Evolutionary conservation across 2,888 invertebrate species (phyloP), one percentile per base, ranked within the genome.

Genomic region (Leucania comma): DNA sequence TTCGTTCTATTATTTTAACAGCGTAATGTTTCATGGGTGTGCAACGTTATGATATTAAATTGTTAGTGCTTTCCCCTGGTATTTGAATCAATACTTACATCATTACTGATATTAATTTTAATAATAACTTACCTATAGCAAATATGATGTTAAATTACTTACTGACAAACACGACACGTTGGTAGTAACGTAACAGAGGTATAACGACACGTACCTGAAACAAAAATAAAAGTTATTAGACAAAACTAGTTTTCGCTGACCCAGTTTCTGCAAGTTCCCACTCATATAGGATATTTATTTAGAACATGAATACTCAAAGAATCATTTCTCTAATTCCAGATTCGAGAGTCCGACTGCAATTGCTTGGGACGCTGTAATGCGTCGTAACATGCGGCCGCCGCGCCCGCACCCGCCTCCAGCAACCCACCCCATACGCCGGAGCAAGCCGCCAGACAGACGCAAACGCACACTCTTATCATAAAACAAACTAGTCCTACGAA

Each of bases 361-460:
- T 85, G 78, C 78, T 82, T 76, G 80, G 85, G 82, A 53, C 74
- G 79, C 85, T 89, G 91, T 89, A 84, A 91, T 91, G 91, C 84
- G 87, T 88, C 89, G 76, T 95, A 95, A 95, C 89, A 95, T 96
- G 95, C 89, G 87, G 86, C 86, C 88, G 80, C 85, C 88, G 84
- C 87, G 87, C 83, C 63, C 53, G 26, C 89, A 86, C 76, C 35
- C 66, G 53, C 72, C 66, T 32, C 74, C 68, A 42, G 89, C 85
- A 46, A 86, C 88, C 86, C 85, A 86, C 59, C 80, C 90, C 81
- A 93, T 93, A 91, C 89, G 91, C 83, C 93, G 90, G 82, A 94
- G 92, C 88, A 94, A 94, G 83, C 95, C 95, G 3, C 96, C 96
- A 86, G 95, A 96, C 86, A 91, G 89, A 81, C 88, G 87, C 85